Conservation (phyloP, 2,888 invertebrate species). For the Morpho deidamia region DNA sequence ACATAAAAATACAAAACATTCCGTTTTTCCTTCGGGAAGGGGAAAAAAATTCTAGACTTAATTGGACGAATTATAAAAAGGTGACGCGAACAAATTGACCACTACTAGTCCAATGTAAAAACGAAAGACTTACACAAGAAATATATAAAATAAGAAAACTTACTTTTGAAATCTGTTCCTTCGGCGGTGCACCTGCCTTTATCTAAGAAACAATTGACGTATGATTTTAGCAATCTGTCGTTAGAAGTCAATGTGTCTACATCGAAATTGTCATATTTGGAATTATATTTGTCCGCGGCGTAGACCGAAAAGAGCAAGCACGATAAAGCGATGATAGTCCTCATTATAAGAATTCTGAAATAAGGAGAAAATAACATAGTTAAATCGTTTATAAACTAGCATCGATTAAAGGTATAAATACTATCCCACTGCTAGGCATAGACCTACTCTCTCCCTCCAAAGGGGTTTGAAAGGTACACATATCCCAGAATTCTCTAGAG, state of each 20-base stretch:
- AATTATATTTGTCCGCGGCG: conserved; percentile 78
- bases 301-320: conserved; percentile 50
- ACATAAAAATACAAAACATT: too few species aligned
- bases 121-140: too few species aligned
- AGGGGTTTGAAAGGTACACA: too few species aligned
- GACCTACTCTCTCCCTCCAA: too few species aligned
- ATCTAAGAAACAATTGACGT: conserved; percentile 84
- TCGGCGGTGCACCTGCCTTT: conserved; percentile 84
- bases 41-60: too few species aligned
- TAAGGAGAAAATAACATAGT: neutral
- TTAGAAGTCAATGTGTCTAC: conserved; percentile 83
- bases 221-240: conserved; percentile 83
- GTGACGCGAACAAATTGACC: too few species aligned
- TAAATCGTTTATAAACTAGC: neutral
- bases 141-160: conserved; percentile 39
- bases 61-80: too few species aligned
- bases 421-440: too few species aligned
- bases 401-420: neutral
- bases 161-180: conserved; percentile 85
- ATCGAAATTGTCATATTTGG: conserved; percentile 86
- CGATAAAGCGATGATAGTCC: conserved; percentile 44
- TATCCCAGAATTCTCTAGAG: too few species aligned
- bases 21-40: too few species aligned
- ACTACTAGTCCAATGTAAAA: too few species aligned
- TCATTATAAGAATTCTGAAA: conserved; percentile 48